Evolutionary conservation across 1,140 invertebrate genomes (phyloP), one percentile per base, ranked within the genome.

Genomic region (Drosophila prosaltans): DNA sequence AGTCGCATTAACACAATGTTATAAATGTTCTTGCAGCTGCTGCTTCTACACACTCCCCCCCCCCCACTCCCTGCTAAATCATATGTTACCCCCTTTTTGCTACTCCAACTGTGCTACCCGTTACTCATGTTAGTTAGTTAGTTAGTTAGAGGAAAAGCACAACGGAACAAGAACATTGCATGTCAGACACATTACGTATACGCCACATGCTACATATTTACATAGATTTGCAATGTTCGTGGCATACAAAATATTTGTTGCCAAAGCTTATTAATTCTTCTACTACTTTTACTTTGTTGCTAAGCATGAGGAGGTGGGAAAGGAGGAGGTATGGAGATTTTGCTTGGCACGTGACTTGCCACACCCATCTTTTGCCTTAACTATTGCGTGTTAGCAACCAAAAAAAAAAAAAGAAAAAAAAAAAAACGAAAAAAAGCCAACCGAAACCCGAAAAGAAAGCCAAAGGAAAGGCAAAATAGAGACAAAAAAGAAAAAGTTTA

Each of bases 1-100:
- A 89, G 78, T 83, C 84, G 85, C 81, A 90, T 84, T 89, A 89
- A 89, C 84, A 89, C 81, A 90, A 89, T 89, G 85, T 79, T 66
- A 67, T 74, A 81, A 85, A 85, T 88, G 81, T 85, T 70, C 74
- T 61, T 74, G 78, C 70, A 66, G 70, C 73, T 77, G 71, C 63
- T 65, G 24, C 24, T 26, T 6, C 32, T 36, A n/a, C 30, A 30
- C 28, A 8, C 10, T 9, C 48, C 1, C 21, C 62, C 21, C n/a
- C 43, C 0, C 32, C 24, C 11, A 2, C 54, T 26, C 39, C 8
- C 43, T 28, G 3, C 3, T 1, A 36, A 36, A 36, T 5, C 32
- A 4, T 36, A 5, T 36, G 6, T 7, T 5, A 36, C 6, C 32
- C 32, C 32, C 28, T 4, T 30, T 36, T 36, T 36, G 3, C 6